These are phyloP conservation scores for Caenorhabditis inopinata DNA, from an alignment of 1,140 invertebrate species.

Conservation along the genomic window DNA sequence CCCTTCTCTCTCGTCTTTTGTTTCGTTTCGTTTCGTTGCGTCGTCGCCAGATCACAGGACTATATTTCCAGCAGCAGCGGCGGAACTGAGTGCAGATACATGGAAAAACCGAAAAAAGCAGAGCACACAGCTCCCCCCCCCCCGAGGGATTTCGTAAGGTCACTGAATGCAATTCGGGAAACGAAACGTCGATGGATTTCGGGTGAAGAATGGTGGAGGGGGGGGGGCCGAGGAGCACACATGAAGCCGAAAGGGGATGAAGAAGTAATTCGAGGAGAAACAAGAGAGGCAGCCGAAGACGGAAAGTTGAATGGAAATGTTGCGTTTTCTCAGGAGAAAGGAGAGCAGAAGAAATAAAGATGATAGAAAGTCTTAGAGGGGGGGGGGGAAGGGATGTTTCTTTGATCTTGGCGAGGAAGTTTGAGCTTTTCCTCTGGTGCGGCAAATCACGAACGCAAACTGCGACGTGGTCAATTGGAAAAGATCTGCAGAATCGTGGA, in stretches of 20 bases:
- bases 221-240: too few relatives aligned
- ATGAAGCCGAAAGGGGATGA: too few relatives aligned
- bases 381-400: too few relatives aligned
- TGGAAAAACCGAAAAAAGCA: too few relatives aligned
- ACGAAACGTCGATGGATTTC: constrained; percentile 9
- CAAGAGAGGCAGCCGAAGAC: neutral
- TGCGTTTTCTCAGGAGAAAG: neutral
- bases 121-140: too few relatives aligned
- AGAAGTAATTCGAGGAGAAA: neutral
- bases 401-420: too few relatives aligned
- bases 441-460: too few relatives aligned
- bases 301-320: constrained; percentile 13
- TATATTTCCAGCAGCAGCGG: neutral
- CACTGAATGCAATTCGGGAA: constrained; percentile 4
- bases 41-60: neutral
- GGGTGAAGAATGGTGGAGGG: neutral
- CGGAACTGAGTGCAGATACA: constrained; percentile 10
- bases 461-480: too few relatives aligned
- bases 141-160: constrained; percentile 15
- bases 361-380: constrained; percentile 24
- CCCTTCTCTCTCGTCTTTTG: neutral
- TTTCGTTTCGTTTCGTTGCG: neutral
- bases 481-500: too few relatives aligned
- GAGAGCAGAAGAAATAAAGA: constrained; percentile 1
- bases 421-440: too few relatives aligned